Evolutionary conservation across 2,888 invertebrate genomes (phyloP), one percentile per base, ranked within the genome.

Genomic region (Macrophya alboannulata): DNA sequence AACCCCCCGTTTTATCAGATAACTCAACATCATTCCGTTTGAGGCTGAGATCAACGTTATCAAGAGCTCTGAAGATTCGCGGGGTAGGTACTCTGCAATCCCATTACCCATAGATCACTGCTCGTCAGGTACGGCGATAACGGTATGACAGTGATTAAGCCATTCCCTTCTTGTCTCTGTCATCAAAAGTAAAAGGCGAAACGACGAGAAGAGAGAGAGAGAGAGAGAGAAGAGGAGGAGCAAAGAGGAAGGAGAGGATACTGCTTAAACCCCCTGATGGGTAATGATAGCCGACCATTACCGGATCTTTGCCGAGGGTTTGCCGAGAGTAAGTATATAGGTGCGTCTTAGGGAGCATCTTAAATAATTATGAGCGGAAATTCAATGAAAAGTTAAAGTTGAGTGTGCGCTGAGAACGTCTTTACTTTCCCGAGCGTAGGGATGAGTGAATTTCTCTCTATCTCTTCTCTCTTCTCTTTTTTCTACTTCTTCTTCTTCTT

Each of bases 281-380:
- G 59, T 81, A 84, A 79, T 84, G 85, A 85, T 85, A 85, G 85
- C 74, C 85, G 76, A 72, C 85, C 85, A 84, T 85, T 85, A 85
- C 68, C 83, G 68, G 68, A 83, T 68, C 81, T 65, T 59, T 12
- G 68, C 48, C n/a, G 62, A 40, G 62, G 62, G 62, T 43, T 43
- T 74, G 72, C 72, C 45, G 62, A 81, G 65, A 62, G 74, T 45
- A 74, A 74, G 72, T 74, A 45, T 40, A 40, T 43, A 55, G 71
- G 82, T 21, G 51, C 68, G 51, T 55, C 68, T 72, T 51, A 37
- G 65, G 76, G 82, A 76, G 84, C 74, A 85, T 85, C 85, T 85
- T 85, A 85, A 84, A 85, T 85, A 85, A 85, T 85, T 85, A 85
- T 55, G 85, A 76, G 85, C 59, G 43, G 84, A 83, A 85, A 85